These are phyloP conservation scores for Scaptodrosophila lebanonensis DNA, from an alignment of 1,140 invertebrate species.

Conservation along the genomic window DNA sequence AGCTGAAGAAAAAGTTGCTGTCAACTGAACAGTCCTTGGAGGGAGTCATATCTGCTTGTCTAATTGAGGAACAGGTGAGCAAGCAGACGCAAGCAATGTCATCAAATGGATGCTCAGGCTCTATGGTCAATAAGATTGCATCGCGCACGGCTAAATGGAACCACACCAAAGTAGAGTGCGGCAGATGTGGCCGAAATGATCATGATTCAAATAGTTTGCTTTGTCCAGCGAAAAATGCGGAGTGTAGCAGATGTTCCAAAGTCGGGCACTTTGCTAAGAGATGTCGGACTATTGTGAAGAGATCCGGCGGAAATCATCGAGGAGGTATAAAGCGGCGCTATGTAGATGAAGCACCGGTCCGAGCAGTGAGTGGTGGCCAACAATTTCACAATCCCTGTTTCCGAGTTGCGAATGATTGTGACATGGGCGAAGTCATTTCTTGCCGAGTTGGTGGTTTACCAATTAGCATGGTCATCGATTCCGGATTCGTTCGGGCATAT, in stretches of 20 bases:
- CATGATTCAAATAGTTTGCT: not conserved
- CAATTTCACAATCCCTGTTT: slow-evolving; percentile 2
- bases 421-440: slow-evolving; percentile 6
- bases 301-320: not conserved
- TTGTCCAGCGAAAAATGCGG: slow-evolving; percentile 1
- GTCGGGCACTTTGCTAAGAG: not conserved
- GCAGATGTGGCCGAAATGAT: not conserved
- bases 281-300: not conserved
- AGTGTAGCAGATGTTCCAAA: slow-evolving; percentile 4
- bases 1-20: not conserved
- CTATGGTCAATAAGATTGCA: not conserved
- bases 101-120: not conserved
- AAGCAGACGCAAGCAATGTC: not conserved
- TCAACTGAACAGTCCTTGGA: not conserved
- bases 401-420: not conserved
- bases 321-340: not conserved
- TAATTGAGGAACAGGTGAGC: not conserved
- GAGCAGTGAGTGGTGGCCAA: not conserved
- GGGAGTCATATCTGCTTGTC: not conserved
- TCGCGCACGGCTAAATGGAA: no score
- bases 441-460: slow-evolving; percentile 3
- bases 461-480: slow-evolving; percentile 9
- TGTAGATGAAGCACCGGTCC: not conserved
- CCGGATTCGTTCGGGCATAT: slow-evolving; percentile 3
- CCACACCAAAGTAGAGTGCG: no score